Evolutionary conservation across 2,888 invertebrate genomes (phyloP).

Genomic region (Eueremaeus valkanovi): DNA sequence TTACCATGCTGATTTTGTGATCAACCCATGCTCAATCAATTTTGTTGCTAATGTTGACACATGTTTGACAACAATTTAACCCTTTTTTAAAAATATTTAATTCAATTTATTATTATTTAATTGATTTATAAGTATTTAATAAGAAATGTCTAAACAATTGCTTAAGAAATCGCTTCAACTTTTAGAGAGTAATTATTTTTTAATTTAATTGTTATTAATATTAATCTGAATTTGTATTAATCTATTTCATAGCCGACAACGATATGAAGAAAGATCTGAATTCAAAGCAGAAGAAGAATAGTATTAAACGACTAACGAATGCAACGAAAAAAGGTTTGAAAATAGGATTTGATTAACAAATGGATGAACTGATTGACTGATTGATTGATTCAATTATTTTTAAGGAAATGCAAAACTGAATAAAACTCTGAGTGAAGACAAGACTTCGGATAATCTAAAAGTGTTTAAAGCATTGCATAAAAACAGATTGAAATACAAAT

Average conservation of each 20-base stretch:
- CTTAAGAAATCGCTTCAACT: constrained; percentile 14
- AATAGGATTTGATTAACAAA: background rate
- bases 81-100: no score
- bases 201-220: background rate
- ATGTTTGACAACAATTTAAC: no score
- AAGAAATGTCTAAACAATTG: constrained; percentile 22
- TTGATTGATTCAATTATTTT: background rate
- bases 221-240: background rate
- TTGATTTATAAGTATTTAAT: background rate
- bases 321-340: background rate
- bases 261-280: background rate
- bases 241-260: background rate
- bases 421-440: background rate
- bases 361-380: background rate
- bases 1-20: no score
- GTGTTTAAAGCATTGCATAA: background rate
- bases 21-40: no score
- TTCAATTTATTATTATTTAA: background rate
- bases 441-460: background rate
- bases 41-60: no score
- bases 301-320: background rate
- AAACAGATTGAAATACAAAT: background rate
- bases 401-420: background rate
- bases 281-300: background rate
- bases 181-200: background rate